phyloP scores from a whole-genome alignment of 2,113 vertebrate genomes.

The Grantiella picta region DNA sequence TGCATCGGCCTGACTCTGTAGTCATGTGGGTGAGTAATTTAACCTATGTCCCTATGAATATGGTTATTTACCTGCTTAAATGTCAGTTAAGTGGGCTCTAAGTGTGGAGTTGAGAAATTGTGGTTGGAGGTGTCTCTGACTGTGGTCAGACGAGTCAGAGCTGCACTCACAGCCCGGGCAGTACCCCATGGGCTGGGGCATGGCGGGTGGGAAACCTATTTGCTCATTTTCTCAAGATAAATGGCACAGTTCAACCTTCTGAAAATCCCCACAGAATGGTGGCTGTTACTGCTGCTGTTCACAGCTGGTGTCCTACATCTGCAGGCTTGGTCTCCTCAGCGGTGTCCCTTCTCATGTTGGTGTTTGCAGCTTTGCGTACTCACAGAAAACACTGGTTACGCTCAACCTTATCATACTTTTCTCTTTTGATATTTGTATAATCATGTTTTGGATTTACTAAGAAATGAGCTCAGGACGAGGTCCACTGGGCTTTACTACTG shows the following conservation, averaged over 20 bases:
- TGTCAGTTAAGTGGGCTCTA: not conserved
- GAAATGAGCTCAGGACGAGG: not conserved
- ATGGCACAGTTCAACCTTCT: not conserved
- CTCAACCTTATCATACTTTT: not conserved
- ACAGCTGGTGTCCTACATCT: not conserved
- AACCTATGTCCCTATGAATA: not conserved
- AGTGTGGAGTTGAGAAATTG: not conserved
- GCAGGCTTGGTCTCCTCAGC: not conserved
- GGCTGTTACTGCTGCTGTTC: not conserved
- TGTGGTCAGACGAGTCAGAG: not conserved
- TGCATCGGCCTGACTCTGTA: accelerated
- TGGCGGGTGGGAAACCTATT: not conserved
- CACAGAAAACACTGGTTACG: not conserved
- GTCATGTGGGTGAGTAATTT: not conserved
- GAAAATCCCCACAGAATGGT: not conserved
- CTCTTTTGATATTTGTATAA: not conserved
- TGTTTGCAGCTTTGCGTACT: not conserved
- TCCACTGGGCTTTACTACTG: not conserved
- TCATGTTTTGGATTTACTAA: not conserved
- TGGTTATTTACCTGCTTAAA: not conserved
- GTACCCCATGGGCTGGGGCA: not conserved
- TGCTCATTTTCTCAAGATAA: accelerated
- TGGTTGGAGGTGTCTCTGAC: not conserved
- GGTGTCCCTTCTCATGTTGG: not conserved
- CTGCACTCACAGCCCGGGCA: accelerated